Conservation (phyloP, 2,113 vertebrate genomes). For the Tragelaphus scriptus region DNA sequence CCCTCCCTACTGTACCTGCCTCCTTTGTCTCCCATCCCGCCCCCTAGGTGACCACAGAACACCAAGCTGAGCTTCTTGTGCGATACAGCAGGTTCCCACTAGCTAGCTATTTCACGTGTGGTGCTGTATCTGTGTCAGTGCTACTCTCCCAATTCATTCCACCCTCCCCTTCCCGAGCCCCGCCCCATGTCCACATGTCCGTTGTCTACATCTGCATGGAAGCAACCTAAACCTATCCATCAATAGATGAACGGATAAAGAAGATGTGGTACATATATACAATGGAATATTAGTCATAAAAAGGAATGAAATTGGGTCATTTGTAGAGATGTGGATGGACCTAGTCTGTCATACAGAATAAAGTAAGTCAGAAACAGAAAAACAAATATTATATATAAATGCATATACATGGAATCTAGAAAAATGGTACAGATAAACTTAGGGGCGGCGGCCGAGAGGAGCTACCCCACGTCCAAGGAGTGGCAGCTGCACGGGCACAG, state of each 20-base stretch:
- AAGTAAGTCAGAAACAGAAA: not conserved
- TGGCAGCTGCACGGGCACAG: rapidly evolving
- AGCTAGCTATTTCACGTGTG: not conserved
- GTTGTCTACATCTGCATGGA: not conserved
- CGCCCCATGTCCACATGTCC: not conserved
- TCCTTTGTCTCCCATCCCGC: not conserved
- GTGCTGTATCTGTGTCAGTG: not conserved
- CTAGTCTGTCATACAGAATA: not conserved
- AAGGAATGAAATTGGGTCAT: not conserved
- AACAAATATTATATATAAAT: not conserved
- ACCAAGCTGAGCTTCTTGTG: not conserved
- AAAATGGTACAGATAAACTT: not conserved
- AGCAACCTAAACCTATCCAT: not conserved
- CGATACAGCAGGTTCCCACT: not conserved
- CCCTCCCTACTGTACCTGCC: not conserved
- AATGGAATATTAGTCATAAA: not conserved
- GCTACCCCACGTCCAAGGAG: too few species aligned
- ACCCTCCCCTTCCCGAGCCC: not conserved
- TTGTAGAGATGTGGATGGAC: not conserved
- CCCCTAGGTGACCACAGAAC: not conserved
- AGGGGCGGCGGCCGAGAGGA: too few species aligned
- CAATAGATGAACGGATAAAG: not conserved
- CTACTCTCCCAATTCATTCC: not conserved
- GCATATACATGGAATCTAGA: not conserved
- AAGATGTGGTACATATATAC: not conserved